These are phyloP conservation scores for Tachystola acroxantha DNA, from an alignment of 2,888 invertebrate species.

Conservation along the genomic window DNA sequence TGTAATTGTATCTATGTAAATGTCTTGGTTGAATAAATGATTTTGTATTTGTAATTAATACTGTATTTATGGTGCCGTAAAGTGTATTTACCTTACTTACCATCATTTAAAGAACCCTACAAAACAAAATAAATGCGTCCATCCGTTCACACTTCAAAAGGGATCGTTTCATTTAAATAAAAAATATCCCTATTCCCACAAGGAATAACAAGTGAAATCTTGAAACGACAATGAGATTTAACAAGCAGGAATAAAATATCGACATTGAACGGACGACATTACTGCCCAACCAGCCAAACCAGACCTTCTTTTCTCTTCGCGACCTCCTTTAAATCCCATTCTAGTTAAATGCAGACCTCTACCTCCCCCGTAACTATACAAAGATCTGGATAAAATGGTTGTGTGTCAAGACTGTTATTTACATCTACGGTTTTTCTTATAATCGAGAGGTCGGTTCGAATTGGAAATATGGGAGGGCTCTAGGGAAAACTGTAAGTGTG, in stretches of 20 bases:
- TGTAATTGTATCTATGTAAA: no score
- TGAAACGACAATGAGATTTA: slow-evolving; percentile 56
- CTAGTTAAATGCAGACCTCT: slow-evolving; percentile 5
- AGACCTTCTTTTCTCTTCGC: slow-evolving; percentile 14
- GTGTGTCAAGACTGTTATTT: slow-evolving; percentile 43
- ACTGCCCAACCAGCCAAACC: slow-evolving; percentile 24
- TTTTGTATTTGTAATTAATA: no score
- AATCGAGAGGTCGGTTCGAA: slow-evolving; percentile 57
- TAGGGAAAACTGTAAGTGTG: slow-evolving; percentile 43
- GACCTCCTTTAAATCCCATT: slow-evolving; percentile 8
- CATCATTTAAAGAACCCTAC: no score
- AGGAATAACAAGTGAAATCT: slow-evolving; percentile 47
- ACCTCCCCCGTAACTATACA: slow-evolving; percentile 8
- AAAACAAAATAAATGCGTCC: neutral
- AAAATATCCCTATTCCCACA: slow-evolving; percentile 31
- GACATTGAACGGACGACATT: slow-evolving; percentile 47
- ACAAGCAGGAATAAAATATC: slow-evolving; percentile 69
- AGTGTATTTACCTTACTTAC: no score
- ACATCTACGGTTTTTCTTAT: slow-evolving; percentile 56
- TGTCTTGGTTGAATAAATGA: no score
- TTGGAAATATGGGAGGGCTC: slow-evolving; percentile 66
- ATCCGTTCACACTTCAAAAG: slow-evolving; percentile 13
- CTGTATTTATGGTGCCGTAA: no score
- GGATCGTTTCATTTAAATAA: slow-evolving; percentile 31
- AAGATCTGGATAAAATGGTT: slow-evolving; percentile 29